These are phyloP conservation scores for Eudemis profundana DNA, from an alignment of 2,888 invertebrate genomes.

Conservation along the genomic window DNA sequence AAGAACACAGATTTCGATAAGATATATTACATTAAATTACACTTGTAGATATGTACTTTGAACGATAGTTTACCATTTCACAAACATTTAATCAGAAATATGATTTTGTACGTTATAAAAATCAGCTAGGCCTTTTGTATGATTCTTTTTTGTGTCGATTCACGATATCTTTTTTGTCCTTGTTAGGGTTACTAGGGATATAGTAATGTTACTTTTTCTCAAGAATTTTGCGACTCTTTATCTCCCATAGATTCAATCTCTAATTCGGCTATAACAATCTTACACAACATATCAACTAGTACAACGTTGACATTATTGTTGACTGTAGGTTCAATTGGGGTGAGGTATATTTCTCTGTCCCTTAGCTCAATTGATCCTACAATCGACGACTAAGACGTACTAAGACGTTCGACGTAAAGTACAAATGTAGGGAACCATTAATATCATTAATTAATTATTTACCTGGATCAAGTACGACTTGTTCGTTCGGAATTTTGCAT, in stretches of 20 bases:
- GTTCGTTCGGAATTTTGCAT: constrained; percentile 60
- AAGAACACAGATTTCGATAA: constrained; percentile 79
- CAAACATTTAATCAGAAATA: constrained; percentile 18
- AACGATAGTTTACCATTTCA: constrained; percentile 48
- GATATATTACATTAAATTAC: constrained; percentile 61
- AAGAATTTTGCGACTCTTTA: too few species aligned
- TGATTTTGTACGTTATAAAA: constrained; percentile 21
- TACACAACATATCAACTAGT: too few species aligned
- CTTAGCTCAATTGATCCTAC: too few species aligned
- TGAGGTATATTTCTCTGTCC: too few species aligned
- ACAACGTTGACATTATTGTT: too few species aligned
- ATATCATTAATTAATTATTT: too few species aligned
- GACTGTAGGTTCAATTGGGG: too few species aligned
- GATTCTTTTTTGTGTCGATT: neutral
- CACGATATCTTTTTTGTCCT: neutral
- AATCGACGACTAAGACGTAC: too few species aligned
- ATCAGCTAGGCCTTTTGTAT: constrained; percentile 51
- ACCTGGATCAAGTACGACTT: neutral
- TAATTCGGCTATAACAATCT: too few species aligned
- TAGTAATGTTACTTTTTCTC: too few species aligned
- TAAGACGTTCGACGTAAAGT: neutral
- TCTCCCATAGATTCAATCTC: too few species aligned
- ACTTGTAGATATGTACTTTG: constrained; percentile 73
- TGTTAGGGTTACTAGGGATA: too few species aligned
- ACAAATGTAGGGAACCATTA: neutral